Evolutionary conservation across 2,113 vertebrate species (phyloP), one percentile per base, ranked within the genome.

Genomic region (Scartelaos histophorus): DNA sequence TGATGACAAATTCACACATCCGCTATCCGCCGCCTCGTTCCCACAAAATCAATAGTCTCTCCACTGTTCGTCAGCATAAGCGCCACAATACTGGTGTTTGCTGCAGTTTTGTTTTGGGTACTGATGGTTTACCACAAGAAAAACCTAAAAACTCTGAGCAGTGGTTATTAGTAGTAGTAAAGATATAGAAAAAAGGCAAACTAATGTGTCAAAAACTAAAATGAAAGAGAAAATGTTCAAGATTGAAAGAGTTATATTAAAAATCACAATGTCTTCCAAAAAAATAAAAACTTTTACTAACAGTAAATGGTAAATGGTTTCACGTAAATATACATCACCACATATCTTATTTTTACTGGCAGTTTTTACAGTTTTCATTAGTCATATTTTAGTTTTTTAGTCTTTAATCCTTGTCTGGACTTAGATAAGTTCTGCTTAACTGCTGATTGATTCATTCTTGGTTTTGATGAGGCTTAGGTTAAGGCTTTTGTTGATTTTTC

Each of bases 1-100:
- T n/a, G 81, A 87, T 87, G 87, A 89, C 86, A 89, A 82, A 88
- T 88, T 84, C 83, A 75, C 81, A 85, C 87, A 87, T 85, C 84
- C 53, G 79, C 83, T 87, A 82, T 84, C 83, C 69, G 75, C 86
- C 75, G 85, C 79, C 67, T 86, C 78, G 81, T 84, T 84, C 68
- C 69, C 81, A 84, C 75, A 84, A 85, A 89, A 86, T 91, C 89
- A 87, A 90, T 90, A 87, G 74, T 66, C 72, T 82, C 62, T 73
- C 60, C 75, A 81, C 61, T 47, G 71, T 86, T 85, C 82, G 79
- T 74, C 75, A 85, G 70, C 81, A 83, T 78, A 76, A 66, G 21
- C 53, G 6, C 64, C 12, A 67, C 58, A 61, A 34, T 46, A n/a
- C 15, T 46, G 22, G 17, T 62, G 76, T 61, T 64, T 69, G 58